Conservation (phyloP, 2,888 invertebrate species). For the Branchipolynoe longqiensis region DNA sequence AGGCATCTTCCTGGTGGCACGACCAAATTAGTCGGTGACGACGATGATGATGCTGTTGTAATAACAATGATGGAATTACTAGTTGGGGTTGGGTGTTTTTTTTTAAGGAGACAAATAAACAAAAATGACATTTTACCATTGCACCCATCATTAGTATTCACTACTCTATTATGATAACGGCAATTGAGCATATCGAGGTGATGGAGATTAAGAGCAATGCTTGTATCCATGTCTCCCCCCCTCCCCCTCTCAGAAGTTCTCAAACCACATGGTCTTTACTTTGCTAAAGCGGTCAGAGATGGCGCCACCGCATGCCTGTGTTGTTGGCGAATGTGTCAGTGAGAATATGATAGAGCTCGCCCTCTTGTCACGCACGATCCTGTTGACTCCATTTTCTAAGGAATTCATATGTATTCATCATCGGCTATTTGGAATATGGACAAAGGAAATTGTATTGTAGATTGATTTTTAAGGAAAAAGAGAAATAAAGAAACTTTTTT, state of each 20-base stretch:
- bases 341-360: conserved; percentile 2
- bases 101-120: not conserved
- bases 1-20: not conserved
- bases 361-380: conserved; percentile 27
- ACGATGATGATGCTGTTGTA: too few species aligned
- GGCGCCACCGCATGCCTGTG: conserved; percentile 46
- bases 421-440: conserved; percentile 49
- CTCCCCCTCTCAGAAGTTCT: too few species aligned
- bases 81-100: too few species aligned
- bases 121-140: conserved; percentile 2
- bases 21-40: too few species aligned
- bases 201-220: too few species aligned
- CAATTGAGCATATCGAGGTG: too few species aligned
- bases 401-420: conserved; percentile 38
- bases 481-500: conserved; percentile 52
- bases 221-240: too few species aligned
- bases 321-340: conserved; percentile 44
- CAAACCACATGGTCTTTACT: too few species aligned
- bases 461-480: conserved; percentile 55
- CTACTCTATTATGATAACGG: too few species aligned
- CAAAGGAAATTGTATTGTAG: conserved; percentile 44
- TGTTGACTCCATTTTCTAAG: conserved; percentile 54
- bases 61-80: too few species aligned
- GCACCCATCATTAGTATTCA: too few species aligned
- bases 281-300: conserved; percentile 16